Evolutionary conservation across 2,888 invertebrate species (phyloP), one percentile per base, ranked within the genome.

Genomic region (Carpatolechia fugitivella): DNA sequence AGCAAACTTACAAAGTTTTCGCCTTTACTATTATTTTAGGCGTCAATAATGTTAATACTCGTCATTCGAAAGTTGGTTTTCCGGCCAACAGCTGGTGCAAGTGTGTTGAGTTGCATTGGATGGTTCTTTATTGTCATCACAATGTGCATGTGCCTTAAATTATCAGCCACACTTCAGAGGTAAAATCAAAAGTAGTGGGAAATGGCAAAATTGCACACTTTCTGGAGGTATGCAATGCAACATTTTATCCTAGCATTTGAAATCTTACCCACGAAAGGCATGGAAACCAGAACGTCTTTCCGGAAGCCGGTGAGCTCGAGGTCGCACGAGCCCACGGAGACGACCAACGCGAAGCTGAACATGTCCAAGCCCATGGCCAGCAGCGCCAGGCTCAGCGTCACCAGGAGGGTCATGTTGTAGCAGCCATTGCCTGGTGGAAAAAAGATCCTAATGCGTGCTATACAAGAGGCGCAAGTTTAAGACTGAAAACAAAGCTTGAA

Each of bases 281-380:
- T 88, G 1, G 93, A 92, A 56, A 93, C 93, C 6, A 95, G 84
- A 47, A 92, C 81, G 16, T 93, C 94, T 64, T 93, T 92, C 70
- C 93, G 88, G 10, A 80, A 74, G 1, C 92, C 92, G 1, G 70
- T 66, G 14, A 83, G 64, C 6, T 74, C 53, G 29, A 82, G 69
- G 60, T 83, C 82, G 30, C 82, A 82, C 38, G 70, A 63, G 58
- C 72, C 61, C 0, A 76, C 74, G 0, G 71, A 64, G 6, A 80
- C 79, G 13, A 81, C 71, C 52, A 80, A 61, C 6, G 78, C 63
- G 60, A 80, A 74, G 0, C 76, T 74, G 35, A 79, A 78, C 58
- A 80, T 64, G 47, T 80, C 80, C 53, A 76, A 49, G 1, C 57
- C 60, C 69, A 78, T 77, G 29, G 75, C 69, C 14, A 75, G 56